phyloP scores from a whole-genome alignment of 2,113 vertebrate genomes.

The Microcebus tavaratra region DNA sequence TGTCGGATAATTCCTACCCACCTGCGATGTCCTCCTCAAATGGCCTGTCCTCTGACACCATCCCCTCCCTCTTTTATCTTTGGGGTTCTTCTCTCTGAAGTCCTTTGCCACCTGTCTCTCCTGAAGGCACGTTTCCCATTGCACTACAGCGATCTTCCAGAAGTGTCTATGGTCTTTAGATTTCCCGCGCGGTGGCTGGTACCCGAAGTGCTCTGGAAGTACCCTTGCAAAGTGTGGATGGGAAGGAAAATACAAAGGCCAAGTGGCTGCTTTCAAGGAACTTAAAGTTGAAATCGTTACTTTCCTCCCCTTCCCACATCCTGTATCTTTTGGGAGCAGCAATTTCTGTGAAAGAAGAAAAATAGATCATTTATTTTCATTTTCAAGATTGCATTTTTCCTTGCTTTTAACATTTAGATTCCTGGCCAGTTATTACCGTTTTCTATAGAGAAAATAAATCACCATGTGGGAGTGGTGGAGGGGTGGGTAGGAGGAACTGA shows the following conservation, averaged over 20 bases:
- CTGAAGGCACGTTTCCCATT: not conserved
- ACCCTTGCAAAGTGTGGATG: accelerated
- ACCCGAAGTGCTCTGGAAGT: not conserved
- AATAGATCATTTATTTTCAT: constrained; percentile 63
- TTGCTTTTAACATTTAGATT: constrained; percentile 54
- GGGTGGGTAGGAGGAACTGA: not conserved
- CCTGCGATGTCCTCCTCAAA: not conserved
- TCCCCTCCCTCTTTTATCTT: not conserved
- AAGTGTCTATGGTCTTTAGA: not conserved
- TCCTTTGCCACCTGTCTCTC: not conserved
- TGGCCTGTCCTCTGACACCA: not conserved
- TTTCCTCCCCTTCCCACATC: not conserved
- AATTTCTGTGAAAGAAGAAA: not conserved
- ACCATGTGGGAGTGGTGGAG: not conserved
- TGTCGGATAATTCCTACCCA: not conserved
- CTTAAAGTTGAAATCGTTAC: too few species aligned
- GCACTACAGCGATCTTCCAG: not conserved
- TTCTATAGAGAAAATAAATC: constrained; percentile 68
- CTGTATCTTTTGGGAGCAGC: not conserved
- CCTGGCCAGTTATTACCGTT: constrained; percentile 51
- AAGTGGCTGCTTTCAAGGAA: not conserved
- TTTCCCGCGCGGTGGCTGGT: not conserved
- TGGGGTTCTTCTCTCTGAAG: not conserved
- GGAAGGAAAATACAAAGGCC: not conserved
- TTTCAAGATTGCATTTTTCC: constrained; percentile 46